Conservation (phyloP, 1,140 invertebrate genomes). For the Zaprionus camerounensis region DNA sequence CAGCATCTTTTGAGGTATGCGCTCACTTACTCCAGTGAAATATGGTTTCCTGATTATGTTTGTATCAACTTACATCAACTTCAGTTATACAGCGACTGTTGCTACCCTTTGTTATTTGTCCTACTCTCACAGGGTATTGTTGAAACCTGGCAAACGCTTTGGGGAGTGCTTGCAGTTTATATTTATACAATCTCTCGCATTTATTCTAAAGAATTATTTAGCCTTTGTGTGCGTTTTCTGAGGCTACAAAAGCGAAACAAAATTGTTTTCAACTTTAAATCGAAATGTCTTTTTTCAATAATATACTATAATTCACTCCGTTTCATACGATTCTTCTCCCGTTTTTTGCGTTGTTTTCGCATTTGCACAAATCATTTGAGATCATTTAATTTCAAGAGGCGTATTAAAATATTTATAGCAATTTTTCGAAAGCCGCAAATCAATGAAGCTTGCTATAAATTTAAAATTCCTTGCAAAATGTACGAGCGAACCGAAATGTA, state of each 20-base stretch:
- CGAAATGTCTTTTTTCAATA: background rate
- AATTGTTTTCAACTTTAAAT: conserved; percentile 16
- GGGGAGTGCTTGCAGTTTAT: conserved; percentile 10
- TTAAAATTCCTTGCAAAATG: conserved; percentile 18
- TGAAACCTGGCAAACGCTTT: background rate
- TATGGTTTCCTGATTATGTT: background rate
- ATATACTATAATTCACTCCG: background rate
- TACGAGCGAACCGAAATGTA: conserved; percentile 28
- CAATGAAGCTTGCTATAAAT: conserved; percentile 57
- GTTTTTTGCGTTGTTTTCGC: background rate
- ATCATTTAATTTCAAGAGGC: conserved; percentile 19
- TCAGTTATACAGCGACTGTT: background rate
- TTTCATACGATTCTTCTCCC: background rate
- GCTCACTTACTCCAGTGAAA: background rate
- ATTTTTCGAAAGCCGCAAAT: conserved; percentile 21
- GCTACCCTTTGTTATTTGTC: background rate
- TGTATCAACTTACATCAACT: background rate
- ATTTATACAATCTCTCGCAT: conserved; percentile 18
- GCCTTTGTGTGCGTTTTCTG: conserved; percentile 4
- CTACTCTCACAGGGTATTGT: conserved; percentile 11
- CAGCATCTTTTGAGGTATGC: background rate
- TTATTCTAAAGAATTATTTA: conserved; percentile 26
- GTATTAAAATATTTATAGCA: conserved; percentile 29
- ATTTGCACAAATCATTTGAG: conserved; percentile 5
- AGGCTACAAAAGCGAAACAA: background rate